Percentiles rank a stretch among this genome's conserved stretches.
phyloP scores from a whole-genome alignment of 2,888 invertebrate genomes.

The Clanis bilineata region DNA sequence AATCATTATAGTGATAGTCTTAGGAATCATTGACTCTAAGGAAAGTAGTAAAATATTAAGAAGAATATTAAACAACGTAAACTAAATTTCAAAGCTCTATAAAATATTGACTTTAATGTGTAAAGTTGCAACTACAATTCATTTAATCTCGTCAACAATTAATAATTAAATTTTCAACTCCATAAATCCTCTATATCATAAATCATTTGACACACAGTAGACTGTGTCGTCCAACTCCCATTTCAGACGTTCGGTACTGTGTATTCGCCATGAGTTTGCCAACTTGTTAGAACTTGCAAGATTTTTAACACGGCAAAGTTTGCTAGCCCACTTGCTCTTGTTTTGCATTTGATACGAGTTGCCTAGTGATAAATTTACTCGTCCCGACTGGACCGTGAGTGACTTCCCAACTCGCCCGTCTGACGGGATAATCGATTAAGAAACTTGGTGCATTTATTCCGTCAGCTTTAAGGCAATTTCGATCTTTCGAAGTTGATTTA shows the following conservation, averaged over 20 bases:
- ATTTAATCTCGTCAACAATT: background rate
- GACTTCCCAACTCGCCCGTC: constrained; percentile 33
- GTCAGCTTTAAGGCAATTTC: constrained; percentile 27
- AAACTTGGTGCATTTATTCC: constrained; percentile 36
- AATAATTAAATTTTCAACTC: background rate
- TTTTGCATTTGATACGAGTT: constrained; percentile 45
- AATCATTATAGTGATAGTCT: too few species aligned
- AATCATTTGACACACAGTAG: background rate
- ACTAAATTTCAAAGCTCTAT: too few species aligned
- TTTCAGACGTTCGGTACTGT: constrained; percentile 1
- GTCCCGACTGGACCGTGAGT: constrained; percentile 31
- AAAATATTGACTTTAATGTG: background rate
- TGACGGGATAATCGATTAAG: constrained; percentile 39
- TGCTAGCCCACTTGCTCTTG: constrained; percentile 19
- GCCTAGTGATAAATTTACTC: constrained; percentile 41
- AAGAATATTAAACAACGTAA: too few species aligned
- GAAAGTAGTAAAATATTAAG: too few species aligned
- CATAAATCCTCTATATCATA: background rate
- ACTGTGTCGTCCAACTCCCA: background rate
- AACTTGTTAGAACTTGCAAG: constrained; percentile 17
- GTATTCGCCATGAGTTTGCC: constrained; percentile 4
- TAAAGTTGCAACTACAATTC: background rate
- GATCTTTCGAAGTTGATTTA: constrained; percentile 32
- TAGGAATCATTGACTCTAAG: too few species aligned
- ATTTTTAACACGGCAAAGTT: constrained; percentile 14